Percentiles rank a stretch among this genome's conserved stretches.
These are phyloP conservation scores for Micromesistius poutassou DNA, from an alignment of 2,797 vertebrate species.

Conservation along the genomic window DNA sequence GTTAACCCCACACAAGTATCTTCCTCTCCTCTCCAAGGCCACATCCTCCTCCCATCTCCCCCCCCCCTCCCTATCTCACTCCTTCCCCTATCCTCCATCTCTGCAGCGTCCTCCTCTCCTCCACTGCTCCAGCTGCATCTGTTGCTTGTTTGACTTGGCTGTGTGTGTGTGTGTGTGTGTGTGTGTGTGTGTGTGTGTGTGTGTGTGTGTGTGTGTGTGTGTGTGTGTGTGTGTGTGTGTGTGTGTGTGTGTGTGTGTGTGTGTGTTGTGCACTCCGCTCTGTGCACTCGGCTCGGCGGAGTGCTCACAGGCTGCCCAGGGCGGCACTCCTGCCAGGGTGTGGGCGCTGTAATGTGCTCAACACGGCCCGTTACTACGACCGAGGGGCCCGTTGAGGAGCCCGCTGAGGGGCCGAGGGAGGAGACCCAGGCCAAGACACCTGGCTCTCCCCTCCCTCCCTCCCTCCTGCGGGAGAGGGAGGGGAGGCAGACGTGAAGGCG, in stretches of 20 bases:
- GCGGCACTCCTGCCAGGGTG: conserved; percentile 45
- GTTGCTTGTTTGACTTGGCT: neutral
- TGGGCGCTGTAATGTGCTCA: conserved; percentile 62
- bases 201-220: neutral
- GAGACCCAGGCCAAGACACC: conserved; percentile 20
- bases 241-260: neutral
- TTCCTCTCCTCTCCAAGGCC: conserved; percentile 11
- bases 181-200: neutral
- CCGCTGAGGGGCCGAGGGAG: conserved; percentile 59
- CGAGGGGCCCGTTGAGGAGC: conserved; percentile 64
- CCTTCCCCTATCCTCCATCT: neutral
- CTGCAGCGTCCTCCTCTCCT: neutral
- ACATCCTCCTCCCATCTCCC: neutral
- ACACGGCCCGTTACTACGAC: conserved; percentile 67
- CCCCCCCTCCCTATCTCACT: neutral
- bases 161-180: neutral
- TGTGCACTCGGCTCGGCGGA: conserved; percentile 37
- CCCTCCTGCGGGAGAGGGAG: conserved; percentile 3
- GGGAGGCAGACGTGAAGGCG: conserved; percentile 27
- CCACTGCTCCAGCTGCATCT: neutral
- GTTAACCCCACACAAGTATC: conserved; percentile 20
- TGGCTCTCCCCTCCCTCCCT: conserved; percentile 56
- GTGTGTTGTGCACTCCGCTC: neutral
- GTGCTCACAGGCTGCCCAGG: conserved; percentile 31
- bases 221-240: neutral